Percentiles rank a stretch among this genome's conserved stretches.
Evolutionary conservation across 2,888 invertebrate species (phyloP).

Genomic region (Caenorhabditis becei): DNA sequence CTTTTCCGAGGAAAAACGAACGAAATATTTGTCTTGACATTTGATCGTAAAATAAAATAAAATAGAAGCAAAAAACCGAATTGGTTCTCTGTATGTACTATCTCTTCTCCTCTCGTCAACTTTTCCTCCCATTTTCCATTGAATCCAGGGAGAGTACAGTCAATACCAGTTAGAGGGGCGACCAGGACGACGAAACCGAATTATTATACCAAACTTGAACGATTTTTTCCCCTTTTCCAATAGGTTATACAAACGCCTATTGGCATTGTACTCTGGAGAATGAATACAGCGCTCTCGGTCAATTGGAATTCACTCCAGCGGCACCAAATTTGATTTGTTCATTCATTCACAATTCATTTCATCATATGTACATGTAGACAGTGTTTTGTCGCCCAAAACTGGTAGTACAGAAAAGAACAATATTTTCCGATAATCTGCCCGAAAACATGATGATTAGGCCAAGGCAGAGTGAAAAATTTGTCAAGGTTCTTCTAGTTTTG

Average conservation of each 20-base stretch:
- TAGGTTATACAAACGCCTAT: too few relatives aligned
- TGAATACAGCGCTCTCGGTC: not conserved
- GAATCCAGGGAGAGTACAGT: constrained; percentile 32
- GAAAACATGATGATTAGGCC: constrained; percentile 24
- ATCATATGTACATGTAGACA: constrained; percentile 31
- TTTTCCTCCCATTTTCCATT: constrained; percentile 8
- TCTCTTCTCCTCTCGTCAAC: constrained; percentile 17
- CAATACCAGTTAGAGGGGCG: constrained; percentile 6
- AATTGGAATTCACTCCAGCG: constrained; percentile 33
- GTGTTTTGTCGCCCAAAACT: too few relatives aligned
- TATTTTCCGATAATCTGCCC: constrained; percentile 32
- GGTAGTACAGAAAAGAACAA: constrained; percentile 37
- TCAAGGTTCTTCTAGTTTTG: not conserved
- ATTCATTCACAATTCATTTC: constrained; percentile 34
- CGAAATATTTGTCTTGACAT: constrained; percentile 54
- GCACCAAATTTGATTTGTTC: constrained; percentile 48
- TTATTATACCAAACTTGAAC: constrained; percentile 37
- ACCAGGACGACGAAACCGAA: not conserved
- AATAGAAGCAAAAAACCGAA: constrained; percentile 18
- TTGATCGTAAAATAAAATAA: constrained; percentile 53
- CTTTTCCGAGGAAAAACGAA: constrained; percentile 38
- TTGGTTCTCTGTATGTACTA: constrained; percentile 42
- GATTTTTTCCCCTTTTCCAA: constrained; percentile 19
- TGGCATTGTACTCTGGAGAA: not conserved
- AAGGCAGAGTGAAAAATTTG: constrained; percentile 11